A percentile compares a stretch with the other conserved stretches of the same genome.
Evolutionary conservation across 2,113 vertebrate genomes (phyloP).

Genomic region (Dendrocopos noguchii): DNA sequence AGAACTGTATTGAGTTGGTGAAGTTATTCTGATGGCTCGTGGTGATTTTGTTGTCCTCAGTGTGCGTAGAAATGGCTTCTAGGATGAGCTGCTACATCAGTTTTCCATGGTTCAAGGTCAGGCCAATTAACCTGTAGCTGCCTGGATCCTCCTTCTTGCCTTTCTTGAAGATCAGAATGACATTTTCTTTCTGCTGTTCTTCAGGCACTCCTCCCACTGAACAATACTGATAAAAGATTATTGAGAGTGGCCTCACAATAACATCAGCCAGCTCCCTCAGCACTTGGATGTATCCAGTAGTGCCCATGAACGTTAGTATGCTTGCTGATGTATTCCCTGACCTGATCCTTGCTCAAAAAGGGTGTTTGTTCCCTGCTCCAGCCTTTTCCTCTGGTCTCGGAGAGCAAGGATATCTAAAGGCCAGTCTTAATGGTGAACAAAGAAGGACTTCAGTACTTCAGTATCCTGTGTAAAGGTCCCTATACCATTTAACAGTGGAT

Average conservation of each 20-base stretch:
- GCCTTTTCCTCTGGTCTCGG: too few species aligned
- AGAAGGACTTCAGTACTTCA: too few species aligned
- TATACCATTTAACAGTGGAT: too few species aligned
- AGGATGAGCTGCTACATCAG: background rate
- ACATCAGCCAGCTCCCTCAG: too few species aligned
- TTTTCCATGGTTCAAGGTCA: background rate
- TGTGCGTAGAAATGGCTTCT: background rate
- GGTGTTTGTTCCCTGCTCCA: too few species aligned
- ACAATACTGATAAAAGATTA: background rate
- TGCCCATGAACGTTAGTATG: too few species aligned
- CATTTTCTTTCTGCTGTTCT: background rate
- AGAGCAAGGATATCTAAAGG: too few species aligned
- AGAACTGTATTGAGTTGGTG: background rate
- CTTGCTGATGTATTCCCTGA: background rate
- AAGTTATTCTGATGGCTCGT: background rate
- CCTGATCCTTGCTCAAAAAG: too few species aligned
- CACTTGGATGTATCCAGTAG: background rate
- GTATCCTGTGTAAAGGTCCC: too few species aligned
- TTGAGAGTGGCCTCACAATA: too few species aligned
- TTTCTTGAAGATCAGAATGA: background rate
- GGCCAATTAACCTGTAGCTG: background rate
- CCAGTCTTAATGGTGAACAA: too few species aligned
- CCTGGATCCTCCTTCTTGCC: background rate
- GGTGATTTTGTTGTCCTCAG: background rate
- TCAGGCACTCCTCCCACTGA: background rate